Conservation (phyloP, 1,140 invertebrate species). For the Drosophila willistoni region DNA sequence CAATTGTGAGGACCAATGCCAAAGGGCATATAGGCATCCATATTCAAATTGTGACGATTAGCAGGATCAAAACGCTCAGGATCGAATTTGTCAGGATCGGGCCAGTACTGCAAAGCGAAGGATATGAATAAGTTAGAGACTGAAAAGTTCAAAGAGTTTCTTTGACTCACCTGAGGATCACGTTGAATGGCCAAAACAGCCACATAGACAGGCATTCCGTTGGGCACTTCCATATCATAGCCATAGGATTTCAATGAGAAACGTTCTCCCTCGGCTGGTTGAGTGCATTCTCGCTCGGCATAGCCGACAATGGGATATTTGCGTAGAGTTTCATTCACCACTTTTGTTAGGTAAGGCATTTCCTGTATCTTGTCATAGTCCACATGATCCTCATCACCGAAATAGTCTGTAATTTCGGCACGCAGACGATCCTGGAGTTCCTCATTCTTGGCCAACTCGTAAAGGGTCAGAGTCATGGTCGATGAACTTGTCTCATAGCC, state of each 20-base stretch:
- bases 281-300: constrained; percentile 61
- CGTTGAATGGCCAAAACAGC: constrained; percentile 62
- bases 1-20: constrained; percentile 90
- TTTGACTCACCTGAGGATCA: constrained; percentile 46
- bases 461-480: constrained; percentile 87
- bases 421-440: constrained; percentile 87
- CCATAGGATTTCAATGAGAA: constrained; percentile 56
- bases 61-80: constrained; percentile 87
- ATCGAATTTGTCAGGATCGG: constrained; percentile 87
- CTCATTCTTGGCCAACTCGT: constrained; percentile 87
- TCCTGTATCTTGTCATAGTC: constrained; percentile 87
- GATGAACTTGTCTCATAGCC: constrained; percentile 91
- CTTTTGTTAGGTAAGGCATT: constrained; percentile 86
- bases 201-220: constrained; percentile 60
- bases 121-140: neutral
- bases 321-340: constrained; percentile 83
- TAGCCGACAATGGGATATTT: constrained; percentile 67
- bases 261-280: constrained; percentile 49
- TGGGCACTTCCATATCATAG: constrained; percentile 51
- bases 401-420: constrained; percentile 85
- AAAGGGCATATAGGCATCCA: constrained; percentile 86
- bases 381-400: constrained; percentile 84
- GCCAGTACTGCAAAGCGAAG: constrained; percentile 85
- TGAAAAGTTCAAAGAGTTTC: neutral
- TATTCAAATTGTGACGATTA: constrained; percentile 84